A percentile compares a stretch with the other conserved stretches of the same genome.
Conservation (phyloP, 2,888 invertebrate genomes). For the Teleogryllus oceanicus region DNA sequence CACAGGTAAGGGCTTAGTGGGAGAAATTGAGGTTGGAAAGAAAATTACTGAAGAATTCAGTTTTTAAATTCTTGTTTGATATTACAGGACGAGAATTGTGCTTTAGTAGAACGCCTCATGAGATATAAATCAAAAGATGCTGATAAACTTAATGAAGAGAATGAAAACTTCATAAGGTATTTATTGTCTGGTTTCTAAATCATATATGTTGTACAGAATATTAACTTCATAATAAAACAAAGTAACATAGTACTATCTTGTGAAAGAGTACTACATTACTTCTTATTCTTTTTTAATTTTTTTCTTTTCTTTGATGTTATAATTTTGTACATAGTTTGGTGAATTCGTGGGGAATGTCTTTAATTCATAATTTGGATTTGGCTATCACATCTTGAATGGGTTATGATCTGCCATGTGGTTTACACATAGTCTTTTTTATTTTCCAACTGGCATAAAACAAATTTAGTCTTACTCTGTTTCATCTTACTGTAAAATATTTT, state of each 20-base stretch:
- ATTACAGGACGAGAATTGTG: slow-evolving; percentile 80
- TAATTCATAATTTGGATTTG: not conserved
- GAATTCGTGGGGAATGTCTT: not conserved
- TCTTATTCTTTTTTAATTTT: slow-evolving; percentile 29
- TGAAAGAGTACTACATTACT: too few species aligned
- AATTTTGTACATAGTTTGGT: not conserved
- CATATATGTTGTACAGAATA: not conserved
- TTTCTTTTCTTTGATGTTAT: slow-evolving; percentile 29
- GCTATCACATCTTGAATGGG: not conserved
- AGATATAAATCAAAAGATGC: slow-evolving; percentile 92
- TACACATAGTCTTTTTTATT: too few species aligned
- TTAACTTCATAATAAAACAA: slow-evolving; percentile 33
- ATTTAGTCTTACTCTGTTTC: too few species aligned
- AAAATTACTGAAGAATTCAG: too few species aligned
- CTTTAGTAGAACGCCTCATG: slow-evolving; percentile 81
- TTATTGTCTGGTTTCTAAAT: not conserved
- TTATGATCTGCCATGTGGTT: not conserved
- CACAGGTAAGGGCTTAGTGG: slow-evolving; percentile 57
- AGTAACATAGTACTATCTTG: too few species aligned
- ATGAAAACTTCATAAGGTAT: slow-evolving; percentile 87
- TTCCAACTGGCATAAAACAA: too few species aligned
- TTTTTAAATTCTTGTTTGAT: slow-evolving; percentile 37
- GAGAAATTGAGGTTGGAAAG: not conserved
- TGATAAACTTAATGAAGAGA: slow-evolving; percentile 94
- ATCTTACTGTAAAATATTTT: not conserved